Evolutionary conservation across 2,888 invertebrate species (phyloP), one percentile per base, ranked within the genome.

Genomic region (Actias luna): DNA sequence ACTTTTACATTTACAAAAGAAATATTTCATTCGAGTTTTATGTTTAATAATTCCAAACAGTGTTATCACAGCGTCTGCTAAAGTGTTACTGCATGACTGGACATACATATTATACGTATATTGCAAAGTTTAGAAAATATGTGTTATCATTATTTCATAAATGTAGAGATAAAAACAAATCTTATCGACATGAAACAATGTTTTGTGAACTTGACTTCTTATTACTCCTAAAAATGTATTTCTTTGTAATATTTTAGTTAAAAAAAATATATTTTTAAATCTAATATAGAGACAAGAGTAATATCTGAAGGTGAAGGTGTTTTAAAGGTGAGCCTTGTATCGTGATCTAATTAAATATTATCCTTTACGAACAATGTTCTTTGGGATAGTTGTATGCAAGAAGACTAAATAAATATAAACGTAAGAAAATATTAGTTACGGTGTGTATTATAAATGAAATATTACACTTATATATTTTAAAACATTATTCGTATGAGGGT

Each of bases 121-220:
- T 50, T 18, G 27, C n/a, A 29, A 52, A 52, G 27, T 29, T 52
- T 52, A 52, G 27, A 52, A n/a, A 52, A 29, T 27, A 55, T 1
- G n/a, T 29, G 55, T 5, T 55, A 29, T 29, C 7, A 29, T 55
- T 50, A 50, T 50, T 50, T 50, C 10, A n/a, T n/a, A 50, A 25
- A 50, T n/a, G 27, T 55, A 55, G 2, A 55, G 27, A 55, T 55
- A 55, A 55, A 29, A 52, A 52, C 27, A 52, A 52, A 29, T 55
- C 29, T 55, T 55, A 55, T 55, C 55, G 29, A 2, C 29, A 29
- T 55, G 1, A 29, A 7, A 55, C 55, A n/a, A 29, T 29, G 7
- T 25, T 29, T 18, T 29, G 29, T 29, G 16, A 29, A 55, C 29
- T 55, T n/a, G n/a, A 27, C 29, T 29, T 29, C n/a, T 55, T 29